Evolutionary conservation across 2,888 invertebrate species (phyloP).

Genomic region (Phaedon cochleariae): DNA sequence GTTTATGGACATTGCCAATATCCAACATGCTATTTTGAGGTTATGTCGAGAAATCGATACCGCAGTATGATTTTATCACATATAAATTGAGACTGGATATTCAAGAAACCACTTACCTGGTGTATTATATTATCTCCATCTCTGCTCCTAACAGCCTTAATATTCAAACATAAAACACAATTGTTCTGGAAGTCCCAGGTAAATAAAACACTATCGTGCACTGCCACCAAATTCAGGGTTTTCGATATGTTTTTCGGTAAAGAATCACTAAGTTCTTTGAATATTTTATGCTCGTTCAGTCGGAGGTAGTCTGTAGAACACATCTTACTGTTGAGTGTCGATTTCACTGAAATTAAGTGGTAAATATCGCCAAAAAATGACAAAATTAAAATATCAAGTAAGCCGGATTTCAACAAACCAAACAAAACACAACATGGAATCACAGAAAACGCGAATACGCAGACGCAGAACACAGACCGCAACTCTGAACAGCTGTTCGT

Average conservation of each 20-base stretch:
- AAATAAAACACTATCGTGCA: constrained; percentile 73
- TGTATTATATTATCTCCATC: constrained; percentile 65
- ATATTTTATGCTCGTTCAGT: constrained; percentile 70
- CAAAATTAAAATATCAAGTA: too few species aligned
- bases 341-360: too few species aligned
- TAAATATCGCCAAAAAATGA: too few species aligned
- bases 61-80: too few species aligned
- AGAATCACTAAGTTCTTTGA: constrained; percentile 67
- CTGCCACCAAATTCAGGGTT: constrained; percentile 70
- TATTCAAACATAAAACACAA: constrained; percentile 71
- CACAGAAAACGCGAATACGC: too few species aligned
- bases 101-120: constrained; percentile 65
- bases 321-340: too few species aligned
- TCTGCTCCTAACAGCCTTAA: constrained; percentile 62
- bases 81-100: too few species aligned
- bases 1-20: not conserved
- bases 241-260: constrained; percentile 67
- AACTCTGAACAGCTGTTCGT: not conserved
- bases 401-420: not conserved
- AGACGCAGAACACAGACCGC: too few species aligned
- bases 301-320: constrained; percentile 68
- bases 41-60: constrained; percentile 29
- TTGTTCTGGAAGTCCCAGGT: constrained; percentile 73
- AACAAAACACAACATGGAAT: constrained; percentile 1
- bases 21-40: constrained; percentile 33